Evolutionary conservation across 2,888 invertebrate genomes (phyloP), one percentile per base, ranked within the genome.

Genomic region (Ceramica pisi): DNA sequence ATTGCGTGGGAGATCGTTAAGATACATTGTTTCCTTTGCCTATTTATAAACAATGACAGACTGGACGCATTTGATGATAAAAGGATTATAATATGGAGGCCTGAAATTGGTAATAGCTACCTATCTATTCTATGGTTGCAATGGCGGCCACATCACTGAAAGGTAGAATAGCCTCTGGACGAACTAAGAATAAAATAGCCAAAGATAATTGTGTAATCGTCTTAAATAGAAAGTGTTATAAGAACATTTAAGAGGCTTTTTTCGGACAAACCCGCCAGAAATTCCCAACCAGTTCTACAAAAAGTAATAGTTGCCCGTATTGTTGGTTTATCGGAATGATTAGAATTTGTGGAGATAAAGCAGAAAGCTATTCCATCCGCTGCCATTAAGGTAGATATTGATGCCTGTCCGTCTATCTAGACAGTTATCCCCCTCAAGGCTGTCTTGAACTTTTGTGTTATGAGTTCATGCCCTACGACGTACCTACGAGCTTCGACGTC

Each of bases 21-120:
- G 50, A 71, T 70, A 21, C 44, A 81, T 81, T 74, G 81, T 83
- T 87, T 92, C 90, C 89, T 90, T 75, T 65, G 5, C 74, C 85
- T 90, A 90, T 91, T 90, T 88, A 82, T 87, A 88, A 81, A 79
- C 74, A 71, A 78, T 91, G 91, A 91, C 85, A 78, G 31, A 86
- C 85, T 86, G 70, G 75, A 79, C 73, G 81, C 66, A 66, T 79
- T 74, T 38, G 21, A 68, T 73, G 50, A 84, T 77, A 67, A 73
- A 75, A 65, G 55, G 46, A 59, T 70, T 61, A 26, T 38, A 72
- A 64, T 74, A 63, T 69, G 41, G 60, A 67, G 60, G 12, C 16
- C 59, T 19, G 21, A 23, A 68, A 41, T 46, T 14, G 23, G 0
- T 3, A 12, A 4, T 9, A 14, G 21, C n/a, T 16, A 6, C n/a